Conservation (phyloP, 2,797 vertebrate genomes). For the Argya squamiceps region DNA sequence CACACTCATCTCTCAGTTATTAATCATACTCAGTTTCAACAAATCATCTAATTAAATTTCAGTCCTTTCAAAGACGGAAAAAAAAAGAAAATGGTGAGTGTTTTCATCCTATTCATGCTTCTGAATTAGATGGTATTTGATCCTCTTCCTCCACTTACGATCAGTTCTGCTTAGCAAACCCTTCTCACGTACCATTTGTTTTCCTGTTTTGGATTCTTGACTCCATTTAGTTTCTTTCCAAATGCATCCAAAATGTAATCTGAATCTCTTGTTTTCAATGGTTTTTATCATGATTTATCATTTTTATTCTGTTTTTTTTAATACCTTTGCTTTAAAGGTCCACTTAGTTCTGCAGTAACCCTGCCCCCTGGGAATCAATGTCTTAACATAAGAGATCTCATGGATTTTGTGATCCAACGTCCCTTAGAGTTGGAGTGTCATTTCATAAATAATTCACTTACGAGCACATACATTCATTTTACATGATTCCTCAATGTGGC, state of each 20-base stretch:
- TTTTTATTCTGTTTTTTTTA: background rate
- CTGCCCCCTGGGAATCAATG: conserved; percentile 66
- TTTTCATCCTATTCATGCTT: conserved; percentile 31
- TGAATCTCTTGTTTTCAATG: background rate
- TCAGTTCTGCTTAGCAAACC: conserved; percentile 44
- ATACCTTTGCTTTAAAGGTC: conserved; percentile 28
- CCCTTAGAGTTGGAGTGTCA: conserved; percentile 70
- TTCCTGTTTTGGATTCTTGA: background rate
- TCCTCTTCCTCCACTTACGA: background rate
- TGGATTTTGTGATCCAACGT: conserved; percentile 68
- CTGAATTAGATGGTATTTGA: conserved; percentile 41
- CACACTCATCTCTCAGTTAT: background rate
- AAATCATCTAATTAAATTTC: conserved; percentile 27
- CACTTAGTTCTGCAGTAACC: conserved; percentile 62
- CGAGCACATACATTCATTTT: conserved; percentile 79
- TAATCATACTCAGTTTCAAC: no score
- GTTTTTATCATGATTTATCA: background rate
- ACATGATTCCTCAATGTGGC: conserved; percentile 77
- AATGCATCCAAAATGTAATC: background rate
- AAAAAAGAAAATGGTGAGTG: background rate
- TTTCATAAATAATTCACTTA: conserved; percentile 75
- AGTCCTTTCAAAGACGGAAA: conserved; percentile 33
- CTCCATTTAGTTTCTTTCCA: background rate
- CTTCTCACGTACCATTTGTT: conserved; percentile 50
- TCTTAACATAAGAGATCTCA: conserved; percentile 34